Base-by-base conservation (phyloP, 23 tunicate genomes). In the Pegea sp. region DNA sequence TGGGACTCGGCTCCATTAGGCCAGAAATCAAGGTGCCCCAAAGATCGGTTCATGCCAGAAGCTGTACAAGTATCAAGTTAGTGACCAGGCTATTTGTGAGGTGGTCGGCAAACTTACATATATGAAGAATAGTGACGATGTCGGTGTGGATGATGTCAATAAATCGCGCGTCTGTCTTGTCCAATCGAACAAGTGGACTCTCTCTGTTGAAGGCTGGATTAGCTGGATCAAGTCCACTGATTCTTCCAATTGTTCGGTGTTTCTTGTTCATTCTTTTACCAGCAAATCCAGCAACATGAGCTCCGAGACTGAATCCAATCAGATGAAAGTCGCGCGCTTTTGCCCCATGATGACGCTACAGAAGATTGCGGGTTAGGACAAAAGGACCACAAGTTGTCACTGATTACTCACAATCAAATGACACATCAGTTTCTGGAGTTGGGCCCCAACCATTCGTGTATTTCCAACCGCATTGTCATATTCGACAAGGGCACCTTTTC, bases 201-300 rank as follows among this genome's bases (percentile, higher is more conserved):
- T 84, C 95, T 27, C 31, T 67, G 53, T 84, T 71, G 59, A 84
- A 84, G 1, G 64, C 76, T 7, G 95, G 95, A 32, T 62, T 84
- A 28, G 95, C 95, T 48, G 95, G 95, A 32, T 84, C 95, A 4
- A 84, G 57, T 1, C 95, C 95, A 21, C 69, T 84, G 25, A 84
- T 84, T 18, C 95, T 68, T 3, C 95, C 95, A 22, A 84, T 34
- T 21, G 26, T 52, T 34, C 29, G 34, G 22, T 58, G 30, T 16
- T 52, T 59, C 18, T 48, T 30, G 38, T 64, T 73, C 22, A 84
- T 59, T 28, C 52, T 65, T 33, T 84, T 84, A 22, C 95, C 95
- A 28, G 95, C 76, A 52, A 84, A 84, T 8, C 95, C 95, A 4
- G 95, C 84, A 28, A 84, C 95, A 42, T 84, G 95, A n/a, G 95